Evolutionary conservation across 2,797 vertebrate species (phyloP).

Genomic region (Arrhamphus sclerolepis): DNA sequence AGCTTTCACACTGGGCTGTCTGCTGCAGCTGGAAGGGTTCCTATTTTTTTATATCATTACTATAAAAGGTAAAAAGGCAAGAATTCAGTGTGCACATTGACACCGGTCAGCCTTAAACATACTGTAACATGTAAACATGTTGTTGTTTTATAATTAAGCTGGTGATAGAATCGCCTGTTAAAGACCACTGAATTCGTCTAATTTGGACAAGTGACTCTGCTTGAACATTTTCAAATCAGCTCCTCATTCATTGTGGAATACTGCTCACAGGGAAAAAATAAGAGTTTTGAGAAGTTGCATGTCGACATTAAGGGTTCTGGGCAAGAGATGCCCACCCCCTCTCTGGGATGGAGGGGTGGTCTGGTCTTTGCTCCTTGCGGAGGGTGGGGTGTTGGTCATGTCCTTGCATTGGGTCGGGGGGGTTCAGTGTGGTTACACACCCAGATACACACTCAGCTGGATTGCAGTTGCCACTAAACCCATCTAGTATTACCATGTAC

Average conservation of each 20-base stretch:
- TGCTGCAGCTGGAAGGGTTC: conserved; percentile 41
- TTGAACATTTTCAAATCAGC: background rate
- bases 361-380: too few relatives aligned
- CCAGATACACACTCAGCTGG: too few relatives aligned
- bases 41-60: conserved; percentile 27
- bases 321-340: too few relatives aligned
- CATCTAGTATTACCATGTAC: too few relatives aligned
- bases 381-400: too few relatives aligned
- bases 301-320: too few relatives aligned
- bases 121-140: conserved; percentile 3
- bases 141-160: conserved; percentile 1
- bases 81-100: conserved; percentile 7
- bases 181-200: background rate
- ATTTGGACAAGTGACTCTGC: conserved; percentile 7
- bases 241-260: background rate
- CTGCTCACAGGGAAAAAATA: background rate
- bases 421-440: too few relatives aligned
- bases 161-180: background rate
- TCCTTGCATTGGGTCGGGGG: too few relatives aligned
- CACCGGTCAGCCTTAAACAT: conserved; percentile 1
- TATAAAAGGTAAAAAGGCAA: conserved; percentile 22
- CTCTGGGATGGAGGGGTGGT: too few relatives aligned
- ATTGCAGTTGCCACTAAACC: too few relatives aligned
- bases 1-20: conserved; percentile 25
- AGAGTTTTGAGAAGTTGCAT: too few relatives aligned